A percentile compares a stretch with the other conserved stretches of the same genome.
Conservation (phyloP, 2,797 vertebrate species). For the Pseudomugil gertrudae region DNA sequence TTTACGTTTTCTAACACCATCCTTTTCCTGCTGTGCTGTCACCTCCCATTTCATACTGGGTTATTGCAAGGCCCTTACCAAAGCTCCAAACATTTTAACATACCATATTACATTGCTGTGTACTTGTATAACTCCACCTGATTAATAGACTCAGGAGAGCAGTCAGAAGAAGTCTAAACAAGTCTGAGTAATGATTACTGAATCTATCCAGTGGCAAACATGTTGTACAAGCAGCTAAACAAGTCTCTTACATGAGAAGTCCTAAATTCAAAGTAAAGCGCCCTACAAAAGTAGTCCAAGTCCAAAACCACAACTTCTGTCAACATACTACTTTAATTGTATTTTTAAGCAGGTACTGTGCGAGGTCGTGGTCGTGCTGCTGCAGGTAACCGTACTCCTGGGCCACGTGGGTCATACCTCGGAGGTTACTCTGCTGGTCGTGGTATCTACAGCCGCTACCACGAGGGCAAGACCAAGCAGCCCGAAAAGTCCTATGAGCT, state of each 20-base stretch:
- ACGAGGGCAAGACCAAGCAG: conserved; percentile 98
- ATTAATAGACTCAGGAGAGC: conserved; percentile 28
- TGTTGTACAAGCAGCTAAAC: conserved; percentile 1
- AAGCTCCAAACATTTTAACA: conserved; percentile 23
- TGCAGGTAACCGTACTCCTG: conserved; percentile 92
- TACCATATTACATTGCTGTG: conserved; percentile 14
- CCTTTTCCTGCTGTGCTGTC: conserved; percentile 74
- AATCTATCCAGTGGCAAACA: conserved; percentile 11
- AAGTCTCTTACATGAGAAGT: conserved; percentile 1
- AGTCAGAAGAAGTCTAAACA: conserved; percentile 5
- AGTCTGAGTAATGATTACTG: background rate
- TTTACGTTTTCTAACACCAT: conserved; percentile 78
- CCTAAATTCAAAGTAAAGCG: conserved; percentile 29
- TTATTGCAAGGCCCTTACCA: conserved; percentile 47
- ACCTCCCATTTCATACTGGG: conserved; percentile 67
- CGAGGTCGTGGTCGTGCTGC: conserved; percentile 96
- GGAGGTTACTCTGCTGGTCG: conserved; percentile 98
- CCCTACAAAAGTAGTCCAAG: conserved; percentile 32
- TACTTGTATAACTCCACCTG: conserved; percentile 11
- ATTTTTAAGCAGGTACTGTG: conserved; percentile 97
- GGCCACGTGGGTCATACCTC: conserved; percentile 96
- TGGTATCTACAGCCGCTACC: conserved; percentile 99
- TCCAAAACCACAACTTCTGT: conserved; percentile 62
- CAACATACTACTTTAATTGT: conserved; percentile 80
- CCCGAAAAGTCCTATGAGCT: conserved; percentile 96